Evolutionary conservation across 2,113 vertebrate genomes (phyloP).

Genomic region (Chinchilla lanigera): DNA sequence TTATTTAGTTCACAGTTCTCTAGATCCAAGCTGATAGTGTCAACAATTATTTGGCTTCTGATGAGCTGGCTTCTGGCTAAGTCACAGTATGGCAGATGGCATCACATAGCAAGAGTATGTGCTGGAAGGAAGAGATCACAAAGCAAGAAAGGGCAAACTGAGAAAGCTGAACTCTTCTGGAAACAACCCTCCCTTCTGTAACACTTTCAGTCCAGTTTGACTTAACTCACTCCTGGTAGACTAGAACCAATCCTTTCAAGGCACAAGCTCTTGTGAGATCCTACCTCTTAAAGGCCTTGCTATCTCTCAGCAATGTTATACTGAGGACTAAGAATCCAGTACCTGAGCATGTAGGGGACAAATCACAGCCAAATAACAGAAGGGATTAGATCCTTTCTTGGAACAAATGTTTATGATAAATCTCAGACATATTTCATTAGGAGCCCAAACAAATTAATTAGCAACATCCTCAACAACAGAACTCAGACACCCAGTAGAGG

Average conservation of each 20-base stretch:
- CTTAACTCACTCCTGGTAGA: background rate
- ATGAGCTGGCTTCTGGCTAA: background rate
- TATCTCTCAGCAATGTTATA: fast-evolving
- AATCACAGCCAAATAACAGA: background rate
- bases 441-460: constrained; percentile 1
- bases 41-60: background rate
- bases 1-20: background rate
- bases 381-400: background rate
- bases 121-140: background rate
- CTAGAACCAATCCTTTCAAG: background rate
- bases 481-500: background rate
- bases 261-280: too few relatives aligned
- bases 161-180: background rate
- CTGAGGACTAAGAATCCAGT: fast-evolving
- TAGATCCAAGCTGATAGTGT: background rate
- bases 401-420: background rate
- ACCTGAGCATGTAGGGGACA: background rate
- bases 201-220: too few relatives aligned
- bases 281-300: background rate
- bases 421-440: background rate
- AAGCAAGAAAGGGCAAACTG: background rate
- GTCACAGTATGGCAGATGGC: background rate
- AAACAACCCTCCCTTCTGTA: background rate
- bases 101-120: background rate
- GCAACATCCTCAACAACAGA: background rate